phyloP scores from a whole-genome alignment of 2,797 vertebrate species.

The Eulemur coronatus region DNA sequence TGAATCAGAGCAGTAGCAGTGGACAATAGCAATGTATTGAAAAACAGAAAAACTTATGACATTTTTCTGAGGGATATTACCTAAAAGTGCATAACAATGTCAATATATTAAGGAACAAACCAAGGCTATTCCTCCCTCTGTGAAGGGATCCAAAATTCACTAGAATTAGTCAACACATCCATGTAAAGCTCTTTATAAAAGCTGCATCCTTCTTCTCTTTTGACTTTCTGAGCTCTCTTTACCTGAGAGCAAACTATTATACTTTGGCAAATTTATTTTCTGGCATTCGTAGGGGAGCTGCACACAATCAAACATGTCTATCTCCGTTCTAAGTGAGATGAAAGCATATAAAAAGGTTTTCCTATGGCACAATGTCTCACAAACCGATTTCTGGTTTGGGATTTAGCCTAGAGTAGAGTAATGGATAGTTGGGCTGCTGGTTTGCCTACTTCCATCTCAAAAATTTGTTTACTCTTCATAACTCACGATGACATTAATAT shows the following conservation, averaged over 20 bases:
- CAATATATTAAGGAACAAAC: neutral
- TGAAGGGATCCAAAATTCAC: slow-evolving; percentile 53
- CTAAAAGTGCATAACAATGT: neutral
- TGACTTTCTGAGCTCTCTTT: neutral
- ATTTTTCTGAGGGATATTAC: slow-evolving; percentile 19
- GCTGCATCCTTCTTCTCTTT: neutral
- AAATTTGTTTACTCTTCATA: neutral
- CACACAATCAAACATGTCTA: neutral
- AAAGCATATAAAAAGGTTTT: neutral
- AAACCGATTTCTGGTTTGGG: neutral
- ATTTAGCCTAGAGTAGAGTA: neutral
- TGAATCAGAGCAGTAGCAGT: neutral
- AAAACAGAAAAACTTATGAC: neutral
- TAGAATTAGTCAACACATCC: slow-evolving; percentile 21
- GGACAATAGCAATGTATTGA: neutral
- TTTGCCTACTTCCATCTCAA: neutral
- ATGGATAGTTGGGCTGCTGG: neutral
- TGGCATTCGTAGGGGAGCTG: neutral
- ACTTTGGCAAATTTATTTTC: neutral
- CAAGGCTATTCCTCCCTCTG: neutral
- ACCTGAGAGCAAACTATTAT: neutral
- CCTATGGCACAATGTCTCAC: neutral
- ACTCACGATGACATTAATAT: neutral
- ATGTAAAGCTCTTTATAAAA: slow-evolving; percentile 34
- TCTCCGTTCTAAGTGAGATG: neutral